Conservation (phyloP, 2,797 vertebrate species). For the Sebastes melanostomus region DNA sequence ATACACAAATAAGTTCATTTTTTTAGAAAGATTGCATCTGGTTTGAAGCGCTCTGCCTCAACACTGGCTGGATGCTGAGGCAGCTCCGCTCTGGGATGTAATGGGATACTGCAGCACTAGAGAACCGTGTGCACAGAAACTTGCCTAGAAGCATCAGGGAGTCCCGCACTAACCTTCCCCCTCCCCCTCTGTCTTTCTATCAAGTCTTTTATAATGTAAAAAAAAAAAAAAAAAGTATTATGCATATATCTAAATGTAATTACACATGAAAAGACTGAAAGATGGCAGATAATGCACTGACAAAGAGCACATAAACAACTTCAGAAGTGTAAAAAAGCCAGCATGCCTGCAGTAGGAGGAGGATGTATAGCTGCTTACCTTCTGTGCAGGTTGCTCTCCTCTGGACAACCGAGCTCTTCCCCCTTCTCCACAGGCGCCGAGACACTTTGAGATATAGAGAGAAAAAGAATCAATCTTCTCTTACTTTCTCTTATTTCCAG, state of each 20-base stretch:
- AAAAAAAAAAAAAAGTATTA: background rate
- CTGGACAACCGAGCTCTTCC: slow-evolving; percentile 52
- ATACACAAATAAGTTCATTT: background rate
- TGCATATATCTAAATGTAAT: background rate
- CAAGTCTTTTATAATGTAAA: slow-evolving; percentile 26
- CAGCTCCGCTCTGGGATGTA: slow-evolving; percentile 71
- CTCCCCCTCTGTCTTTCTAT: slow-evolving; percentile 28
- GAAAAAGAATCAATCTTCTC: slow-evolving; percentile 72
- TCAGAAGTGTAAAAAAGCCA: slow-evolving; percentile 42
- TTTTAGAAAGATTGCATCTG: slow-evolving; percentile 11
- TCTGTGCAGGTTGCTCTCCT: slow-evolving; percentile 59
- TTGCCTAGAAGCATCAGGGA: slow-evolving; percentile 81
- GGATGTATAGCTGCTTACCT: slow-evolving; percentile 64
- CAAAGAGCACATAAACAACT: slow-evolving; percentile 44
- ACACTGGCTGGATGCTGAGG: slow-evolving; percentile 64
- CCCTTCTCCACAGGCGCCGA: slow-evolving; percentile 58
- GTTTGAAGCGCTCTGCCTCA: slow-evolving; percentile 26
- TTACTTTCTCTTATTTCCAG: slow-evolving; percentile 77
- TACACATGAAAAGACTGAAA: background rate
- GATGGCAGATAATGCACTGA: background rate
- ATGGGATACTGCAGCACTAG: slow-evolving; percentile 82
- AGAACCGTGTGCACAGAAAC: slow-evolving; percentile 83
- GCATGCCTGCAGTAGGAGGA: slow-evolving; percentile 10
- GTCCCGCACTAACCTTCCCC: slow-evolving; percentile 76
- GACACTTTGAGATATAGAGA: slow-evolving; percentile 83